A percentile compares a stretch with the other conserved stretches of the same genome.
Evolutionary conservation across 1,140 invertebrate genomes (phyloP).

Genomic region (Tetranychus urticae): DNA sequence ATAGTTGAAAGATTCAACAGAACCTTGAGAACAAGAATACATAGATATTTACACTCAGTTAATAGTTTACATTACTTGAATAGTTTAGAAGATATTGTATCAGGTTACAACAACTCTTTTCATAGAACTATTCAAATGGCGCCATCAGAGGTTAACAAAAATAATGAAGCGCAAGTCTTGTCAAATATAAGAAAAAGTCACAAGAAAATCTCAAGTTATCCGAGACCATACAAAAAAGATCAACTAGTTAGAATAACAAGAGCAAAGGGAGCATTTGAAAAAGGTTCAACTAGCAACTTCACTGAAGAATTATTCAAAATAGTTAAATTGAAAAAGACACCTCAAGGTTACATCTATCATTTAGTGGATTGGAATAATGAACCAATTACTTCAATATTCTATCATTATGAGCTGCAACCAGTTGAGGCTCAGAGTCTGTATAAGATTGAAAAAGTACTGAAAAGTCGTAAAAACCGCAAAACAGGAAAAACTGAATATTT

Average conservation of each 20-base stretch:
- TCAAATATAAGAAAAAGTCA: too few relatives aligned
- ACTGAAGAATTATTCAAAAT: background rate
- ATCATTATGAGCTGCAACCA: background rate
- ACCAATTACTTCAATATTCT: background rate
- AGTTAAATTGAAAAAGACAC: background rate
- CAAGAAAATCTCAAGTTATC: too few relatives aligned
- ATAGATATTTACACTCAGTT: slow-evolving; percentile 3
- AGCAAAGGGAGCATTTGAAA: background rate
- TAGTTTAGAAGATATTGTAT: too few relatives aligned
- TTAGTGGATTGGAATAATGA: too few relatives aligned
- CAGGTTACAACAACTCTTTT: too few relatives aligned
- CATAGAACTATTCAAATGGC: too few relatives aligned
- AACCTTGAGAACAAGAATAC: slow-evolving; percentile 24
- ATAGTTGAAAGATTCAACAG: slow-evolving; percentile 24
- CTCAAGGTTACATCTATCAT: too few relatives aligned
- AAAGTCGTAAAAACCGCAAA: background rate
- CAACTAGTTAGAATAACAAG: too few relatives aligned
- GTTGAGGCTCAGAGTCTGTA: background rate
- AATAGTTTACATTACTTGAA: too few relatives aligned
- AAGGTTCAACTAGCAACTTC: background rate
- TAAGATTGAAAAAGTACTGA: background rate
- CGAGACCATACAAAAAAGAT: too few relatives aligned
- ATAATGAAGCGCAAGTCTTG: background rate
- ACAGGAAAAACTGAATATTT: background rate
- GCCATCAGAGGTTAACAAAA: background rate